Base-by-base conservation (phyloP, 2,888 invertebrate species). In the Metacarcinus magister region DNA sequence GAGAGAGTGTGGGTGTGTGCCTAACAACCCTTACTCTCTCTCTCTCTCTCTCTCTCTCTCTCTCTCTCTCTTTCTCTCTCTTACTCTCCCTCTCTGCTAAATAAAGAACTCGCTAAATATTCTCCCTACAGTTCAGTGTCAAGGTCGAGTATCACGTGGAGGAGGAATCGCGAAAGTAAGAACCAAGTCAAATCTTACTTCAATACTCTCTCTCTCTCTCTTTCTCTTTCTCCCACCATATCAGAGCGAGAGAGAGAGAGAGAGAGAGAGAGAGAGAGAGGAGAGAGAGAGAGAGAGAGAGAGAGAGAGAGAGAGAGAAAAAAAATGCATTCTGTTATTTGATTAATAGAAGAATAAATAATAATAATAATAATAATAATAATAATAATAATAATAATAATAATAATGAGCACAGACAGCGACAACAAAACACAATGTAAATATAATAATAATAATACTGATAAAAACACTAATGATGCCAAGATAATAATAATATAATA, bases 111-210 rank as follows among this genome's bases (percentile, higher is more conserved):
- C 96, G 95, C 96, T 95, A 96, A 96, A 96, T 95, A 95, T 94
- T 96, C 96, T 92, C 39, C 44, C 92, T 92, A 87, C 94, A 87
- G 95, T 95, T 96, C 96, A 96, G 92, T 96, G 96, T 96, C 96
- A 96, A 96, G 96, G 96, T 87, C 96, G 60, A 60, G 48, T 75
- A 95, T 92, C 96, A 96, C 94, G 96, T 96, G 96, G 92, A 89
- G 94, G 96, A 95, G 48, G 92, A 95, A 89, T 93, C 96, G 96
- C 96, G 95, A 96, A 96, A 95, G 60, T 96, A 96, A 96, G 89
- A 96, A 92, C 95, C 95, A 19, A 39, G 44, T 95, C 90, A 90
- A 67, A 87, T n/a, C 54, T 82, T 82, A 3, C 82, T 75, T 23
- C 39, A 60, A 23, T 32, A 46, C 54, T 54, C 87, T 23, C 87